These are phyloP conservation scores for Diaperis boleti DNA, from an alignment of 2,888 invertebrate species.

Conservation along the genomic window DNA sequence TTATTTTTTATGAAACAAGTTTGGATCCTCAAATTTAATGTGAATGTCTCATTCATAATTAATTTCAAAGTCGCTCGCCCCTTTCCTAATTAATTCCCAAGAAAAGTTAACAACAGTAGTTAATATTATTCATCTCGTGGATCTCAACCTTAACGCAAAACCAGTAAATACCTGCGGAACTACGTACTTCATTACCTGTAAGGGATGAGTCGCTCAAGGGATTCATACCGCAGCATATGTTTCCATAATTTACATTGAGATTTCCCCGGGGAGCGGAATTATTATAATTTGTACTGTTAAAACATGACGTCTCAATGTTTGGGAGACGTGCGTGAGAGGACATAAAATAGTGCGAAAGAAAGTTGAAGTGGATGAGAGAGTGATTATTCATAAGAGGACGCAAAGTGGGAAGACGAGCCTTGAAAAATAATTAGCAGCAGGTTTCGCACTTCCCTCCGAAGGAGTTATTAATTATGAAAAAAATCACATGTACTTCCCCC, in stretches of 20 bases:
- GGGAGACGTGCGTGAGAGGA: background rate
- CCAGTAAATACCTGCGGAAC: constrained; percentile 37
- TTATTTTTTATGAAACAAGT: constrained; percentile 27
- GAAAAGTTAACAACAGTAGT: constrained; percentile 8
- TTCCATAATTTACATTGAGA: constrained; percentile 42
- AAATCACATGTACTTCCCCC: no score
- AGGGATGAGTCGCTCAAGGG: constrained; percentile 32
- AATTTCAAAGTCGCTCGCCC: constrained; percentile 21
- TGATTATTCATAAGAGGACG: constrained; percentile 3
- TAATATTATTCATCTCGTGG: constrained; percentile 30
- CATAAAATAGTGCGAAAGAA: constrained; percentile 5
- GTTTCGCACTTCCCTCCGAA: no score
- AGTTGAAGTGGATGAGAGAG: background rate
- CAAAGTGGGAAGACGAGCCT: no score
- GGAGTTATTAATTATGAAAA: no score
- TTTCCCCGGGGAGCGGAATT: constrained; percentile 38
- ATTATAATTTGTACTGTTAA: constrained; percentile 40
- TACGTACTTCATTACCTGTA: constrained; percentile 40
- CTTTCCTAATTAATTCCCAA: constrained; percentile 15
- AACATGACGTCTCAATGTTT: constrained; percentile 25
- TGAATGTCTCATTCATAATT: constrained; percentile 28
- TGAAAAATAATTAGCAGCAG: no score
- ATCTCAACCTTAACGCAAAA: constrained; percentile 24
- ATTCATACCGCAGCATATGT: constrained; percentile 38
- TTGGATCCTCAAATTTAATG: constrained; percentile 13